Percentiles rank a stretch among this genome's conserved stretches.
phyloP scores from a whole-genome alignment of 2,888 invertebrate species.

The Caenorhabditis uteleia region DNA sequence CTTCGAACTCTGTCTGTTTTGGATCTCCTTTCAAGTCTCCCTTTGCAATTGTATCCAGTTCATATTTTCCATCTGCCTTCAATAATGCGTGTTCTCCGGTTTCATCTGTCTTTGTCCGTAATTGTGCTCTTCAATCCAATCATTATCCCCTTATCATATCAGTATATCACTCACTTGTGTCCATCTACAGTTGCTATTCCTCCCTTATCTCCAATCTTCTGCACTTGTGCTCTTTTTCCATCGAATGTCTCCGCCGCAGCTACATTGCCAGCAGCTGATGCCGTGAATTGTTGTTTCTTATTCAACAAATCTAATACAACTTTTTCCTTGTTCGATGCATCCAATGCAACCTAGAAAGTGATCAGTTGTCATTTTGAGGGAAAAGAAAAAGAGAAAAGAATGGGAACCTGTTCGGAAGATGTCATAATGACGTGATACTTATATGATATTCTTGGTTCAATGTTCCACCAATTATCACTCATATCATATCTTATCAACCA shows the following conservation, averaged over 20 bases:
- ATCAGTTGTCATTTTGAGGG: too few species aligned
- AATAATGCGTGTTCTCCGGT: constrained; percentile 60
- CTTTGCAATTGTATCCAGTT: constrained; percentile 63
- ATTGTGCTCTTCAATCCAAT: constrained; percentile 57
- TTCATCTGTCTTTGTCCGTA: constrained; percentile 59
- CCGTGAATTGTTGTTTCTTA: constrained; percentile 44
- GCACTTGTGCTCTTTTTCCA: constrained; percentile 67
- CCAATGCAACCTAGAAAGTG: constrained; percentile 61
- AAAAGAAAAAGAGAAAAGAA: not conserved
- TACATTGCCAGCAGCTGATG: constrained; percentile 60
- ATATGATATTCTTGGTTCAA: too few species aligned
- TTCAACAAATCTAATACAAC: constrained; percentile 64
- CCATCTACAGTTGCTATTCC: constrained; percentile 67
- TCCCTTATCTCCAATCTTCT: constrained; percentile 68
- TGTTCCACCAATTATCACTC: too few species aligned
- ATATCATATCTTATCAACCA: not conserved
- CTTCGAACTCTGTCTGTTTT: constrained; percentile 62
- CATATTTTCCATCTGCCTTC: constrained; percentile 68
- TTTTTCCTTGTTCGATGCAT: constrained; percentile 66
- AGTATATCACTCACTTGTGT: constrained; percentile 56
- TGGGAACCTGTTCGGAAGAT: not conserved
- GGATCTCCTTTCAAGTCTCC: constrained; percentile 62
- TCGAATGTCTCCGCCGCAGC: constrained; percentile 67
- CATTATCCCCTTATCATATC: too few species aligned
- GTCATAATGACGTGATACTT: too few species aligned